phyloP scores from a whole-genome alignment of 2,797 vertebrate species.

The Xenentodon cancila region DNA sequence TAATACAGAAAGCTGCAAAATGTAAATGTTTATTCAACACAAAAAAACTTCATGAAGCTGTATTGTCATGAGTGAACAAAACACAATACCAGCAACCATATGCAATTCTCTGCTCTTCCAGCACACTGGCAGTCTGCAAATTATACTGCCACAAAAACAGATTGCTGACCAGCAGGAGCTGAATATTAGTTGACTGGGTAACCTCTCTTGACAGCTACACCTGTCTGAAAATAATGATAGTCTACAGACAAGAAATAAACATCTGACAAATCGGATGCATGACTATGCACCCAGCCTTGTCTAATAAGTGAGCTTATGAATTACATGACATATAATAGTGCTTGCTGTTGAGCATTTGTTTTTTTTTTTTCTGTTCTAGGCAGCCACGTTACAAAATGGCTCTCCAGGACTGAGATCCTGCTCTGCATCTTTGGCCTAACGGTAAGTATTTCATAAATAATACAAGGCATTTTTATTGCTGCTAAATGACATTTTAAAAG shows the following conservation, averaged over 20 bases:
- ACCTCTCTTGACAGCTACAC: slow-evolving; percentile 5
- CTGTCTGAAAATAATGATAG: slow-evolving; percentile 16
- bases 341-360: neutral
- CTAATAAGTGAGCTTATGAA: neutral
- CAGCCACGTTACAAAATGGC: neutral
- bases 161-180: slow-evolving; percentile 20
- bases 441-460: too few relatives aligned
- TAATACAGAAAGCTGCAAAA: too few relatives aligned
- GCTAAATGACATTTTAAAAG: too few relatives aligned
- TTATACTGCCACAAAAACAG: slow-evolving; percentile 14
- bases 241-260: neutral
- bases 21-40: too few relatives aligned
- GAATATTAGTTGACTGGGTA: slow-evolving; percentile 19
- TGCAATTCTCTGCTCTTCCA: slow-evolving; percentile 4
- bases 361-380: neutral
- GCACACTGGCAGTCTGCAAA: neutral
- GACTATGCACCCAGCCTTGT: neutral
- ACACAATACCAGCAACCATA: neutral
- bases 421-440: too few relatives aligned
- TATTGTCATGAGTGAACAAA: neutral
- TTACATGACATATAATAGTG: neutral
- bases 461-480: too few relatives aligned
- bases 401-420: neutral
- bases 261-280: neutral
- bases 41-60: too few relatives aligned